These are phyloP conservation scores for Cheilosia vulpina DNA, from an alignment of 2,888 invertebrate genomes.

Conservation along the genomic window DNA sequence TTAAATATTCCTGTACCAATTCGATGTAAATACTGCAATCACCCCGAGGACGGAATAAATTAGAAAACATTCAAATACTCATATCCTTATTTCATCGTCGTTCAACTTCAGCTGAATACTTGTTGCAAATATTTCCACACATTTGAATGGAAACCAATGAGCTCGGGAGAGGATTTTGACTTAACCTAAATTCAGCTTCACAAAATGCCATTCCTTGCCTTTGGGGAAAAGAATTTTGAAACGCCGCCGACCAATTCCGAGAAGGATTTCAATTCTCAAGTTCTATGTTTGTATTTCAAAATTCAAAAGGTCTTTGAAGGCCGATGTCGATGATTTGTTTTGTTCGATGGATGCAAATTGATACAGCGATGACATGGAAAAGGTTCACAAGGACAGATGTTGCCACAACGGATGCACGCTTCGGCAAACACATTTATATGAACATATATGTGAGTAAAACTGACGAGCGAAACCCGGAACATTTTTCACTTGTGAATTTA, in stretches of 20 bases:
- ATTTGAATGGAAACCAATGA: slow-evolving; percentile 35
- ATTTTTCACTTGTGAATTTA: too few species aligned
- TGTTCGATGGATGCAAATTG: background rate
- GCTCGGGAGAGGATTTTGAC: slow-evolving; percentile 12
- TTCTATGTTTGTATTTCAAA: background rate
- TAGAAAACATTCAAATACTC: slow-evolving; percentile 58
- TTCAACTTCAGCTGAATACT: slow-evolving; percentile 20
- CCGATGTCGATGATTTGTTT: background rate
- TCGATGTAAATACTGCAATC: slow-evolving; percentile 37
- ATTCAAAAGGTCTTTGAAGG: background rate
- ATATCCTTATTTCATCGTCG: slow-evolving; percentile 4
- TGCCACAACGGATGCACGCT: background rate
- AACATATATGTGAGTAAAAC: too few species aligned
- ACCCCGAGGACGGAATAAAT: slow-evolving; percentile 43
- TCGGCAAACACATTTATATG: too few species aligned
- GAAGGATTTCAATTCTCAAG: background rate
- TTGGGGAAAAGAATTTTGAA: slow-evolving; percentile 18
- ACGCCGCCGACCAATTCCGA: slow-evolving; percentile 19
- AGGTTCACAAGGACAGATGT: background rate
- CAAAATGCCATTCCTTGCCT: slow-evolving; percentile 7
- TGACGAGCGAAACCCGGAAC: too few species aligned
- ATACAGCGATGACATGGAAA: background rate
- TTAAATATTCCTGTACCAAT: slow-evolving; percentile 34
- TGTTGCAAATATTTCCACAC: slow-evolving; percentile 33
- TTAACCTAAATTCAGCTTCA: slow-evolving; percentile 31